Conservation (phyloP, 2,797 vertebrate species). For the Anguilla megastoma region DNA sequence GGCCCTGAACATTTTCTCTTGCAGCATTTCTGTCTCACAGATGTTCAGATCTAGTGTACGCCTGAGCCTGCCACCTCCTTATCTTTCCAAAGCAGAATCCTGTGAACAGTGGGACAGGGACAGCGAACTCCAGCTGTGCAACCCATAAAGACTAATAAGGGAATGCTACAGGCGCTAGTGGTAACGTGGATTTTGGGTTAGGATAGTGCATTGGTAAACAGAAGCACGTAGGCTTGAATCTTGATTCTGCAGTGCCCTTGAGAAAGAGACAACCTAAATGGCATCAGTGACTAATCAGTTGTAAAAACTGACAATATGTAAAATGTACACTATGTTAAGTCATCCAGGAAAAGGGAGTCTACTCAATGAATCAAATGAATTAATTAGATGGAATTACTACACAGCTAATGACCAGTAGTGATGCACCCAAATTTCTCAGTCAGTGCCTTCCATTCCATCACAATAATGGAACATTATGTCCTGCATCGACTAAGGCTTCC, state of each 20-base stretch:
- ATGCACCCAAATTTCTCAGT: neutral
- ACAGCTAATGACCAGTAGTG: neutral
- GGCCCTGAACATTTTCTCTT: neutral
- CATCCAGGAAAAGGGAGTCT: neutral
- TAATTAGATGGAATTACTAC: neutral
- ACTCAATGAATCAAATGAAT: neutral
- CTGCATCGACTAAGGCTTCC: neutral
- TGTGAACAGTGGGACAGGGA: neutral
- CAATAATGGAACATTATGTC: neutral
- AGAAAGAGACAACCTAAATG: too few species aligned
- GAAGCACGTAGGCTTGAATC: neutral
- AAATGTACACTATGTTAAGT: neutral
- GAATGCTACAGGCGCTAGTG: neutral
- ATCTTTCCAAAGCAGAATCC: constrained; percentile 8
- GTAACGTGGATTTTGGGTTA: neutral
- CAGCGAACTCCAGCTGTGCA: neutral
- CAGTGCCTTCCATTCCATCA: neutral
- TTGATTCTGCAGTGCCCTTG: neutral
- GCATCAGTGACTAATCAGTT: neutral
- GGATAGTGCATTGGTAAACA: neutral
- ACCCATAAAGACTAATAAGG: constrained; percentile 21
- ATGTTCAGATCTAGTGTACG: neutral
- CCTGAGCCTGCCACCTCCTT: neutral
- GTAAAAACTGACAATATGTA: neutral
- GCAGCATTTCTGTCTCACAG: neutral